phyloP scores from a whole-genome alignment of 2,797 vertebrate genomes.

The Champsocephalus esox region DNA sequence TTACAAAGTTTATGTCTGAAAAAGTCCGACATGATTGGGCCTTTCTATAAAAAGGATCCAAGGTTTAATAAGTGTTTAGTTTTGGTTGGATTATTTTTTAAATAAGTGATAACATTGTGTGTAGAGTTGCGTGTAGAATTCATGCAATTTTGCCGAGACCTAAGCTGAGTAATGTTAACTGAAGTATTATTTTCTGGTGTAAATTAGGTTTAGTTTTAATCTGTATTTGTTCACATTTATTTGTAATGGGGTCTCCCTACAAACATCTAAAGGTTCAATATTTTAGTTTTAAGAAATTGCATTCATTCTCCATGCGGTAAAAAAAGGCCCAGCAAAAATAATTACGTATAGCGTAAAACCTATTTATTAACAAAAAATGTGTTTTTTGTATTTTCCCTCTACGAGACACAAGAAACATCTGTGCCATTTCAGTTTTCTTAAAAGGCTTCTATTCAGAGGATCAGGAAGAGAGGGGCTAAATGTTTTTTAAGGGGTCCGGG shows the following conservation, averaged over 20 bases:
- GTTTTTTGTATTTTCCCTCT: neutral
- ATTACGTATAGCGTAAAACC: neutral
- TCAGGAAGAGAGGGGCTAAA: conserved; percentile 78
- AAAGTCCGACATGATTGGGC: neutral
- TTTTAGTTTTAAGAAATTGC: neutral
- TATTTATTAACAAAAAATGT: no score
- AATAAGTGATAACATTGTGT: accelerated
- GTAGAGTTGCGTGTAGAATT: neutral
- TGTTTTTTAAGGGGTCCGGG: conserved; percentile 81
- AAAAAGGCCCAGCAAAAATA: neutral
- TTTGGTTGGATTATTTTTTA: neutral
- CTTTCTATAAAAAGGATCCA: neutral
- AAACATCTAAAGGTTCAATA: neutral
- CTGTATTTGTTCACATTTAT: neutral
- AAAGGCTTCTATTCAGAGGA: conserved; percentile 68
- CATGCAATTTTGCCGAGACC: neutral
- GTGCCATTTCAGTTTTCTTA: conserved; percentile 57
- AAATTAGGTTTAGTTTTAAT: neutral
- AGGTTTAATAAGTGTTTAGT: accelerated
- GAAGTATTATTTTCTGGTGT: neutral
- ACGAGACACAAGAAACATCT: conserved; percentile 56
- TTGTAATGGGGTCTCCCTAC: neutral
- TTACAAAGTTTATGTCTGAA: neutral
- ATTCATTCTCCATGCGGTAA: neutral
- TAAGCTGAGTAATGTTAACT: neutral